Conservation (phyloP, 2,888 invertebrate species). For the Mythimna pallens region DNA sequence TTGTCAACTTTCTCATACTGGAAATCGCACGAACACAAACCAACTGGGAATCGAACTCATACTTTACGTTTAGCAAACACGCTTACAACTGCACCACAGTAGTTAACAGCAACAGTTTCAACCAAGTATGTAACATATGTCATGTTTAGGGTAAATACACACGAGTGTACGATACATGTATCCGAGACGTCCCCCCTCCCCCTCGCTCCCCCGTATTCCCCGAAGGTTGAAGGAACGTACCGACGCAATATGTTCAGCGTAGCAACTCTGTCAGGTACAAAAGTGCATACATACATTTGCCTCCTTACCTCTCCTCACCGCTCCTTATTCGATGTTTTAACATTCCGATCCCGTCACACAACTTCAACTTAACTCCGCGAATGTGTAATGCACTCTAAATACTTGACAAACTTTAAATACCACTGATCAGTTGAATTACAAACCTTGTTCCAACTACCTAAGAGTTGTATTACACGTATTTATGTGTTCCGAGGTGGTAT, state of each 20-base stretch:
- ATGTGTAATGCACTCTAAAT: constrained; percentile 78
- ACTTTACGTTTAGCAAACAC: background rate
- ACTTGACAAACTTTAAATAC: constrained; percentile 53
- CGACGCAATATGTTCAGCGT: constrained; percentile 40
- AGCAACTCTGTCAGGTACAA: constrained; percentile 55
- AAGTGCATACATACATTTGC: constrained; percentile 63
- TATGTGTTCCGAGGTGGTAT: constrained; percentile 53
- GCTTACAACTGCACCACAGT: background rate
- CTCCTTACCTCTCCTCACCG: constrained; percentile 37
- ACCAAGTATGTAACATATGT: constrained; percentile 16
- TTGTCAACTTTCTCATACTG: background rate
- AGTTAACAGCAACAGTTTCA: constrained; percentile 15
- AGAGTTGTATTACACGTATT: constrained; percentile 28
- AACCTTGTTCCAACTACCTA: constrained; percentile 46
- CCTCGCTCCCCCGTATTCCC: background rate
- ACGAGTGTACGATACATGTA: constrained; percentile 24
- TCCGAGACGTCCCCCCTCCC: background rate
- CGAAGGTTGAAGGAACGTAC: constrained; percentile 14
- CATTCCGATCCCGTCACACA: constrained; percentile 72
- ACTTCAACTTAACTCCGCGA: constrained; percentile 75
- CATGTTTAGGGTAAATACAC: constrained; percentile 37
- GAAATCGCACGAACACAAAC: no score
- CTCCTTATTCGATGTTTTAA: constrained; percentile 65
- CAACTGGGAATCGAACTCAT: constrained; percentile 3
- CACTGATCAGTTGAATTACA: constrained; percentile 19